Conservation (phyloP, 2,797 vertebrate species). For the Myoxocephalus aenaeus region DNA sequence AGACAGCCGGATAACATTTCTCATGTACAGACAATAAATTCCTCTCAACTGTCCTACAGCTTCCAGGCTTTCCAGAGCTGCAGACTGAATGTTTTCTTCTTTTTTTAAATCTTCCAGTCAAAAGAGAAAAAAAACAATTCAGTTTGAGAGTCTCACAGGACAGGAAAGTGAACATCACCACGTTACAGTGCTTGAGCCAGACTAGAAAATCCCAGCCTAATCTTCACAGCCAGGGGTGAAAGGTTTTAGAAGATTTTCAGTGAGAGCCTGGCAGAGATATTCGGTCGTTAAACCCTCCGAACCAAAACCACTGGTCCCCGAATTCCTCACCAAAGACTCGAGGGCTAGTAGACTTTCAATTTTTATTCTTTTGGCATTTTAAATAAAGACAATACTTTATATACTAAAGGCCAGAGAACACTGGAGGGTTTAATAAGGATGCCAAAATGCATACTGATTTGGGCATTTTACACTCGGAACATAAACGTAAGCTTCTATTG, state of each 20-base stretch:
- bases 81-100: background rate
- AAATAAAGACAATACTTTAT: background rate
- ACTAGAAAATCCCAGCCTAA: slow-evolving; percentile 53
- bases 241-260: slow-evolving; percentile 49
- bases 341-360: background rate
- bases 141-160: slow-evolving; percentile 26
- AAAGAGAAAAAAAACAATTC: background rate
- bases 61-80: slow-evolving; percentile 16
- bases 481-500: background rate
- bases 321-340: background rate
- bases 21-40: slow-evolving; percentile 31
- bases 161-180: slow-evolving; percentile 35
- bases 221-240: slow-evolving; percentile 61
- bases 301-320: slow-evolving; percentile 22
- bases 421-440: background rate
- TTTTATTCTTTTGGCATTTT: background rate
- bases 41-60: slow-evolving; percentile 6
- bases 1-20: slow-evolving; percentile 6
- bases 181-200: slow-evolving; percentile 26
- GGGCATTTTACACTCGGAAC: background rate
- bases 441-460: background rate
- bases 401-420: background rate
- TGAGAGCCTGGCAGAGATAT: slow-evolving; percentile 37
- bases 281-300: slow-evolving; percentile 27
- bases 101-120: slow-evolving; percentile 23